A percentile compares a stretch with the other conserved stretches of the same genome.
Conservation (phyloP, 2,113 vertebrate genomes). For the Archilochus colubris region DNA sequence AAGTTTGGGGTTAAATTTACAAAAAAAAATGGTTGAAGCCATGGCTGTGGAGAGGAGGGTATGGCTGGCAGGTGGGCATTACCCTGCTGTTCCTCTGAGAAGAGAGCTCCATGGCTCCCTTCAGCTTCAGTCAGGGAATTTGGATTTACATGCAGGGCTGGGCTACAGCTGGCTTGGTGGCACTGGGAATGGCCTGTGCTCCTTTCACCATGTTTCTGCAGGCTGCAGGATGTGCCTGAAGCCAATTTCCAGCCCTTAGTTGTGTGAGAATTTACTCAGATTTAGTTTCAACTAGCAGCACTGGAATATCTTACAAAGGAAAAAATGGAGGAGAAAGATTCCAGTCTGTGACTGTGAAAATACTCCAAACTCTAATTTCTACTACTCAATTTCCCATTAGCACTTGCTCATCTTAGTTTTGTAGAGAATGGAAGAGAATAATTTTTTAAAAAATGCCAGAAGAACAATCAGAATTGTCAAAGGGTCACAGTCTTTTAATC, state of each 20-base stretch:
- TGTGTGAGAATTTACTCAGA: background rate
- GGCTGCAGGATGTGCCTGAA: background rate
- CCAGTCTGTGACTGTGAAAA: background rate
- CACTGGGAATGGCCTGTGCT: background rate
- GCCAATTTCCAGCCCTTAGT: background rate
- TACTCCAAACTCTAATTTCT: background rate
- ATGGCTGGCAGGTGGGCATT: background rate
- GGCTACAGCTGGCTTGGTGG: background rate
- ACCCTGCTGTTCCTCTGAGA: background rate
- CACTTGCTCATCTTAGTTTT: background rate
- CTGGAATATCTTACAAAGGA: background rate
- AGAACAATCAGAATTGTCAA: background rate
- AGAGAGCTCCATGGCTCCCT: background rate
- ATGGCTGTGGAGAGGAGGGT: background rate
- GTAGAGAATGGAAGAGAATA: background rate
- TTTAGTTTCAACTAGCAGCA: background rate
- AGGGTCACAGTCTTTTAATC: background rate
- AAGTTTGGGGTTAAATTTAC: background rate
- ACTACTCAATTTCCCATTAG: background rate
- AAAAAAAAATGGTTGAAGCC: background rate
- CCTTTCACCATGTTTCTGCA: background rate
- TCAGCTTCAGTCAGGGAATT: background rate
- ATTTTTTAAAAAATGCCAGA: background rate
- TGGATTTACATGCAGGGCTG: background rate
- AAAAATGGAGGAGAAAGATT: background rate